Conservation (phyloP, 2,797 vertebrate species). For the Cuculus canorus region DNA sequence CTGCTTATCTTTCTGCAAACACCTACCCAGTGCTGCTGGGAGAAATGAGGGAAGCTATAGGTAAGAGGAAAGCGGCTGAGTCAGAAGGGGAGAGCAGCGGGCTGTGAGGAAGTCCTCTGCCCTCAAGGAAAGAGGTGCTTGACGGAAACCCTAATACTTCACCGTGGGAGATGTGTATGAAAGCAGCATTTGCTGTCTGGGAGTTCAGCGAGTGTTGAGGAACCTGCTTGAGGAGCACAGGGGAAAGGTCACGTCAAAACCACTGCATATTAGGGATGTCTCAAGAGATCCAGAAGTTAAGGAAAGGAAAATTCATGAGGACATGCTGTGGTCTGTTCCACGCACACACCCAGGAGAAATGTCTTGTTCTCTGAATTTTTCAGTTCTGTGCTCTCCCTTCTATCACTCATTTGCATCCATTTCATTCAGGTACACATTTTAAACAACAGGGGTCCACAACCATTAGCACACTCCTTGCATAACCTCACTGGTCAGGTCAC, state of each 20-base stretch:
- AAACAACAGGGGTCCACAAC: neutral
- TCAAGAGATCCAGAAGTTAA: neutral
- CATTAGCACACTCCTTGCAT: neutral
- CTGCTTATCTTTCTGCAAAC: neutral
- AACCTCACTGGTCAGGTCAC: neutral
- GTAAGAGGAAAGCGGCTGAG: neutral
- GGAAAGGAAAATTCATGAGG: neutral
- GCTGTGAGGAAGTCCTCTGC: neutral
- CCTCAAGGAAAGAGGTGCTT: fast-evolving
- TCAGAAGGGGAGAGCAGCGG: neutral
- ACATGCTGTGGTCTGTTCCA: neutral
- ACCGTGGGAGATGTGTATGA: fast-evolving
- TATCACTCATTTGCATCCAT: neutral
- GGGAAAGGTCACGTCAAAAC: neutral
- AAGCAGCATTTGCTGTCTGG: neutral
- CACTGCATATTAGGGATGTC: neutral
- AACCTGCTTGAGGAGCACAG: neutral
- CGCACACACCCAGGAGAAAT: neutral
- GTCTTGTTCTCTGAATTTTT: neutral
- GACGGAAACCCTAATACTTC: neutral
- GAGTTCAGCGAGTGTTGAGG: neutral
- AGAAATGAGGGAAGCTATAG: neutral
- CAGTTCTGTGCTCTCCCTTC: neutral
- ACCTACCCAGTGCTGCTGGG: neutral
- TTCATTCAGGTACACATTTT: neutral